Conservation (phyloP, 2,113 vertebrate species). For the Progne subis region DNA sequence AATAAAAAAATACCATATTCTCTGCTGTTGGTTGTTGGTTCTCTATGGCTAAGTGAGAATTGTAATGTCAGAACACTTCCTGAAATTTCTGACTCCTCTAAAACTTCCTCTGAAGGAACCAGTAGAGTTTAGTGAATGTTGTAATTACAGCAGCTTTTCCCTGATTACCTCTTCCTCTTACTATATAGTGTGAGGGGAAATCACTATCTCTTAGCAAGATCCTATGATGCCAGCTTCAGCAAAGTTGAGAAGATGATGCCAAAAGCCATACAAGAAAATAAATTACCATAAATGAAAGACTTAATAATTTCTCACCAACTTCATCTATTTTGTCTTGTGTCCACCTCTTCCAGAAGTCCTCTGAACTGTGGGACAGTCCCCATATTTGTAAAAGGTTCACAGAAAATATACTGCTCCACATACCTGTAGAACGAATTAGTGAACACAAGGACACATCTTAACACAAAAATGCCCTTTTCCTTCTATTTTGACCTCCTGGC, state of each 20-base stretch:
- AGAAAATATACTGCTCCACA: slow-evolving; percentile 85
- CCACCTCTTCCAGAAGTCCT: slow-evolving; percentile 81
- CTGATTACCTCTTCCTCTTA: neutral
- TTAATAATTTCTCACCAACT: slow-evolving; percentile 68
- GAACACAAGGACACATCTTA: neutral
- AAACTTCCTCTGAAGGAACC: neutral
- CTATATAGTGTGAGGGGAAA: neutral
- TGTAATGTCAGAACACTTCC: neutral
- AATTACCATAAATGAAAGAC: neutral
- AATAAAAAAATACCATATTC: neutral
- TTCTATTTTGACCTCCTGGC: neutral
- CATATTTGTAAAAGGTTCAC: slow-evolving; percentile 80
- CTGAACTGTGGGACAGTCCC: slow-evolving; percentile 75
- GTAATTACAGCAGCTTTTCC: neutral
- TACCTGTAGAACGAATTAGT: slow-evolving; percentile 53
- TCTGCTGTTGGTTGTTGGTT: neutral
- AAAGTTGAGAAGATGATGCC: neutral
- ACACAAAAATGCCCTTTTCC: neutral
- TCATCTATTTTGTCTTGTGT: slow-evolving; percentile 75
- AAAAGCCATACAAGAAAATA: neutral
- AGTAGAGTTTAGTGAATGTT: neutral
- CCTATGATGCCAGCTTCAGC: neutral
- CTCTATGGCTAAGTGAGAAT: neutral
- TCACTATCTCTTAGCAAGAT: neutral
- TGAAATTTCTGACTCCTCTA: neutral